Percentiles rank a stretch among this genome's conserved stretches.
Conservation (phyloP, 1,140 invertebrate species). For the Penaeus chinensis region DNA sequence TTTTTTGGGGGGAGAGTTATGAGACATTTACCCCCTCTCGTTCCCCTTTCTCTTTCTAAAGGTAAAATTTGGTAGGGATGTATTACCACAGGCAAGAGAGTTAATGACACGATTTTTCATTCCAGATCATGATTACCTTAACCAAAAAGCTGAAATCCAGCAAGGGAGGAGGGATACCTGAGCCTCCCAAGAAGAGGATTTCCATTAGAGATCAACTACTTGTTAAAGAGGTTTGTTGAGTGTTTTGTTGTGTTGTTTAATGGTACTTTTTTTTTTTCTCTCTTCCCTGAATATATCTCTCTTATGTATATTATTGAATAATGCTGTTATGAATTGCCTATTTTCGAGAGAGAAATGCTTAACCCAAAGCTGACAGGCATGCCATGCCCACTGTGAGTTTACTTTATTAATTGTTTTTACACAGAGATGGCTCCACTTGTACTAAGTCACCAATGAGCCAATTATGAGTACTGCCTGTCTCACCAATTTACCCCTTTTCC, state of each 20-base stretch:
- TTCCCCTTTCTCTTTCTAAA: background rate
- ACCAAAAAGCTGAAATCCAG: constrained; percentile 15
- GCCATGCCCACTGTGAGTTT: too few species aligned
- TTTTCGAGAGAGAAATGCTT: too few species aligned
- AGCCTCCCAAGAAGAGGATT: constrained; percentile 70
- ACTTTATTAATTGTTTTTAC: too few species aligned
- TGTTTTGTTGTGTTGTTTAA: background rate
- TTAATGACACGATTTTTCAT: background rate
- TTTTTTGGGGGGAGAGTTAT: too few species aligned
- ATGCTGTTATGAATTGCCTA: too few species aligned
- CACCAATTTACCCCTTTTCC: too few species aligned
- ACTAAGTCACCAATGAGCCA: too few species aligned
- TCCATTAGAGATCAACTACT: constrained; percentile 87
- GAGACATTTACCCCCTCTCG: background rate
- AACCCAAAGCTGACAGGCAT: too few species aligned
- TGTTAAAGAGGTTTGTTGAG: constrained; percentile 67
- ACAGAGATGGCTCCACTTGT: too few species aligned
- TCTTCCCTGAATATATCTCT: background rate
- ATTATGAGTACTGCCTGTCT: too few species aligned
- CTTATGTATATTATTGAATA: too few species aligned
- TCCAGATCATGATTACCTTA: constrained; percentile 10
- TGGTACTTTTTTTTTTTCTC: background rate
- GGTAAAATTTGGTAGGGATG: background rate
- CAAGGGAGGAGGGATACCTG: constrained; percentile 23
- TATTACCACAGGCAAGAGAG: too few species aligned